Conservation (phyloP, 2,113 vertebrate species). For the Peromyscus polionotus region DNA sequence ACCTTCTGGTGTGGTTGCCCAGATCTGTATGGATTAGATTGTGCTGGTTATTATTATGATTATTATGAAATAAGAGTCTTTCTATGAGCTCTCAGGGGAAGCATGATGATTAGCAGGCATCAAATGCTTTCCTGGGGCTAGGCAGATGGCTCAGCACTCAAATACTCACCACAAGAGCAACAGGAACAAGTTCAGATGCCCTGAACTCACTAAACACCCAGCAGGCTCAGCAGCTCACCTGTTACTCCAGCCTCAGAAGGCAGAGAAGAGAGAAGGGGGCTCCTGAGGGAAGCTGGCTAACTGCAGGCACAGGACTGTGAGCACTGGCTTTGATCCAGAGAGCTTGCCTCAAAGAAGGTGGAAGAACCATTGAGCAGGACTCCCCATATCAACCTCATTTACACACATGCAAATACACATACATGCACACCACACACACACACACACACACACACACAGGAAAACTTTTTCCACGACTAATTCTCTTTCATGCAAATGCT, state of each 20-base stretch:
- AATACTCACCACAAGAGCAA: neutral
- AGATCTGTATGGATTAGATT: neutral
- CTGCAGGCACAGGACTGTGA: neutral
- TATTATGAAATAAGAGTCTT: neutral
- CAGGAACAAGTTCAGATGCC: too few species aligned
- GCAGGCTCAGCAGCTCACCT: neutral
- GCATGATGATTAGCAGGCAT: neutral
- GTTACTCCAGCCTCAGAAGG: too few species aligned
- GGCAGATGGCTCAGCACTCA: neutral
- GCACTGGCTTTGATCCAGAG: neutral
- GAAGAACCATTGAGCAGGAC: neutral
- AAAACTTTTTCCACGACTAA: neutral
- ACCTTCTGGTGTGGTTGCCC: neutral
- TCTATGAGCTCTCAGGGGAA: neutral
- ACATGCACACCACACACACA: neutral
- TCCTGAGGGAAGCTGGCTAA: neutral
- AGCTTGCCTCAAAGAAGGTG: neutral
- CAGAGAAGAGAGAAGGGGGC: neutral
- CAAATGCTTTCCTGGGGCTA: neutral
- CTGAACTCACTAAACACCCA: neutral
- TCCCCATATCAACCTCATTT: neutral
- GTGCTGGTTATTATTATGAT: neutral
- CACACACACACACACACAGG: neutral
- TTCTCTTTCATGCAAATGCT: constrained; percentile 14
- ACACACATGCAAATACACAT: neutral